These are phyloP conservation scores for Egretta garzetta DNA, from an alignment of 2,113 vertebrate genomes.

Conservation along the genomic window DNA sequence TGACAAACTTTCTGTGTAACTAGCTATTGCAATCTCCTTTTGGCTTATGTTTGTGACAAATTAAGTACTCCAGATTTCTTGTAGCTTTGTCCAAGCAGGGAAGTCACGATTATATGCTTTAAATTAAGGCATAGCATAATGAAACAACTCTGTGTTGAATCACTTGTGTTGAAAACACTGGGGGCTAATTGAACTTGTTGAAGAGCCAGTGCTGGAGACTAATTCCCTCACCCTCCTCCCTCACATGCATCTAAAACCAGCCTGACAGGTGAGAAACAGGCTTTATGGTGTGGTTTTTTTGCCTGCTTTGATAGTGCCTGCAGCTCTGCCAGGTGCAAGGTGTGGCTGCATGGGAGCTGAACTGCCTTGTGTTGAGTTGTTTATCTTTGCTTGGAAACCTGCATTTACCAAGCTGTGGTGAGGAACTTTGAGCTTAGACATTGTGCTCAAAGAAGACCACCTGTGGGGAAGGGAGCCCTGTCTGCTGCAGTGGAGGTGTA, in stretches of 20 bases:
- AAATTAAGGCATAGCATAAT: background rate
- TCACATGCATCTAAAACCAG: slow-evolving; percentile 33
- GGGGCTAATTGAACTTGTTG: background rate
- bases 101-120: background rate
- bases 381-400: slow-evolving; percentile 37
- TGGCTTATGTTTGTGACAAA: background rate
- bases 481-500: background rate
- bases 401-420: background rate
- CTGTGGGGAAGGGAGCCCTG: background rate
- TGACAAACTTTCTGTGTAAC: background rate
- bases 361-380: slow-evolving; percentile 14
- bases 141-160: background rate
- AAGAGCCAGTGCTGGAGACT: background rate
- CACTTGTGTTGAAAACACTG: background rate
- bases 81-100: background rate
- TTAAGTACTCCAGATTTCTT: background rate
- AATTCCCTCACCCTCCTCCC: background rate
- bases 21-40: background rate
- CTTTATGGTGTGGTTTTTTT: slow-evolving; percentile 51
- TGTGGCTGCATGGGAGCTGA: slow-evolving; percentile 50
- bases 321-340: slow-evolving; percentile 46
- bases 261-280: slow-evolving; percentile 45
- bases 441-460: background rate
- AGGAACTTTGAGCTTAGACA: background rate
- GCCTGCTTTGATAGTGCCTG: slow-evolving; percentile 30